Evolutionary conservation across 2,113 vertebrate genomes (phyloP).

Genomic region (Lepisosteus osseus): DNA sequence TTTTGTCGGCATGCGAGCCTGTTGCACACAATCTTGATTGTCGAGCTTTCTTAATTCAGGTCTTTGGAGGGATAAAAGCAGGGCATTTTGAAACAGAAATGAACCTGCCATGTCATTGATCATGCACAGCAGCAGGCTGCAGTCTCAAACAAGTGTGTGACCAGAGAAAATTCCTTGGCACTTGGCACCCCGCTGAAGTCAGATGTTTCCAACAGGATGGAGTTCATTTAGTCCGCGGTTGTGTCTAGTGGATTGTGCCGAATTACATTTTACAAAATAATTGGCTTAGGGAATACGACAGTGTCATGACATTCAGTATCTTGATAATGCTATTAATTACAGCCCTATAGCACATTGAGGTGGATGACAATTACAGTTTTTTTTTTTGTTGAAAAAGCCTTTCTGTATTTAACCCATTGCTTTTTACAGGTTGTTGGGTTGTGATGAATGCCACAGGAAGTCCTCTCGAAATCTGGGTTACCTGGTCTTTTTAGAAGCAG

Average conservation of each 20-base stretch:
- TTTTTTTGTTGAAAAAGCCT: constrained; percentile 15
- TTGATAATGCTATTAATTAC: constrained; percentile 17
- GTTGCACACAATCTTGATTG: background rate
- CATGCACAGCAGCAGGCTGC: background rate
- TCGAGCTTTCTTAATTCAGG: background rate
- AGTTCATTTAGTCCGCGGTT: background rate
- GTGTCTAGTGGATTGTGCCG: background rate
- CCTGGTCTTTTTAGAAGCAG: too few relatives aligned
- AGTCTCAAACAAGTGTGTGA: background rate
- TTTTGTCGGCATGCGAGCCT: background rate
- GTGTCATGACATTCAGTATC: constrained; percentile 6
- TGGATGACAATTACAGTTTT: constrained; percentile 9
- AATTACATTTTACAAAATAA: constrained; percentile 9
- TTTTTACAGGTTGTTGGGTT: background rate
- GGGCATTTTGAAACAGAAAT: background rate
- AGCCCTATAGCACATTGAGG: constrained; percentile 2
- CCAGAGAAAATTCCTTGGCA: constrained; percentile 8
- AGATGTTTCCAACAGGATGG: background rate
- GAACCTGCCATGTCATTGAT: constrained; percentile 9
- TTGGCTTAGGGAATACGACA: constrained; percentile 3
- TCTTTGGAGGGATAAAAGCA: background rate
- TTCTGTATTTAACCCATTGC: constrained; percentile 14
- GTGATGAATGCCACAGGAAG: too few relatives aligned
- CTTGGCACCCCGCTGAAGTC: background rate
- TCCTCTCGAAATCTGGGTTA: too few relatives aligned